Evolutionary conservation across 1,140 invertebrate genomes (phyloP).

Genomic region (Lethocerus indicus): DNA sequence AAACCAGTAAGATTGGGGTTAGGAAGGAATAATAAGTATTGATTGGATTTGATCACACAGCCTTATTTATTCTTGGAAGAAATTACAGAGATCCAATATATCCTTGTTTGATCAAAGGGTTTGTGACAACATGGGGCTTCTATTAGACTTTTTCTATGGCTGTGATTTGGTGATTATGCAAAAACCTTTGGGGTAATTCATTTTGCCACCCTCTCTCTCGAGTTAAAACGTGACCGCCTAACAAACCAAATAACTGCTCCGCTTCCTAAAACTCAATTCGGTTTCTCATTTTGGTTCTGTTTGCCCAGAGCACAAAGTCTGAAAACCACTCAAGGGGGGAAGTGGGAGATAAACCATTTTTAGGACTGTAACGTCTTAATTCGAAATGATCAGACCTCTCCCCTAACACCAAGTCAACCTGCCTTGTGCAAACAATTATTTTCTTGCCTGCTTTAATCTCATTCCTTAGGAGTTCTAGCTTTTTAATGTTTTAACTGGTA

Average conservation of each 20-base stretch:
- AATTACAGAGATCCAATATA: constrained; percentile 6
- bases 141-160: no score
- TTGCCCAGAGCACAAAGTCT: background rate
- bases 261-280: constrained; percentile 6
- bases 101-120: constrained; percentile 7
- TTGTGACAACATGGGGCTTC: constrained; percentile 5
- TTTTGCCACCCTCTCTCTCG: background rate
- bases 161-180: no score
- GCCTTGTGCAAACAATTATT: no score
- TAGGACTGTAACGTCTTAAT: no score
- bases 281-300: constrained; percentile 1
- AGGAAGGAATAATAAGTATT: constrained; percentile 8
- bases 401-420: no score
- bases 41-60: constrained; percentile 5
- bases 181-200: constrained; percentile 7
- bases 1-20: constrained; percentile 1
- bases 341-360: no score
- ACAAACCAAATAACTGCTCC: background rate
- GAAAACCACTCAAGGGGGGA: no score
- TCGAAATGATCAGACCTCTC: no score
- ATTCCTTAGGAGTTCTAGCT: no score
- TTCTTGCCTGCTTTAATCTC: no score
- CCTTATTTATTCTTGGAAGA: constrained; percentile 6
- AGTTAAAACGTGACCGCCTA: no score
- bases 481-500: no score